Evolutionary conservation across 2,113 vertebrate genomes (phyloP).

Genomic region (Lepus americanus): DNA sequence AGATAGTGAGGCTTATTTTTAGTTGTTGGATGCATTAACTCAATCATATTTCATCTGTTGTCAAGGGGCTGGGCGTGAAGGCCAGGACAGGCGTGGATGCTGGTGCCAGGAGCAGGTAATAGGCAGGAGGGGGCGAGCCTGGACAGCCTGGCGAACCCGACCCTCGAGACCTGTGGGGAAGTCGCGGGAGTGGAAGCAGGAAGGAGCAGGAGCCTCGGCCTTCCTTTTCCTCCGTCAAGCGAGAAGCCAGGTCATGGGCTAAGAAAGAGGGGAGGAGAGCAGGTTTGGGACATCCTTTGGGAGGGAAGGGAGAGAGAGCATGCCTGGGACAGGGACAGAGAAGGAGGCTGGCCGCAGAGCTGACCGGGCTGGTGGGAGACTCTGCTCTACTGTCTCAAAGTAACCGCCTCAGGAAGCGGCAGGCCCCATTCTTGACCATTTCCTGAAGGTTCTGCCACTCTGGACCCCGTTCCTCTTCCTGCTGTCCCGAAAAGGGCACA

Average conservation of each 20-base stretch:
- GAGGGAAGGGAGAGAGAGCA: background rate
- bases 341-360: background rate
- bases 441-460: background rate
- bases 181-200: background rate
- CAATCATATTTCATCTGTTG: background rate
- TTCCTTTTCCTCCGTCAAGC: background rate
- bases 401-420: background rate
- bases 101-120: background rate
- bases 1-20: background rate
- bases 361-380: background rate
- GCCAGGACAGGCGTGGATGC: background rate
- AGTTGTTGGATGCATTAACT: background rate
- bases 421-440: background rate
- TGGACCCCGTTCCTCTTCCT: background rate
- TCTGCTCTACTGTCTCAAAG: background rate
- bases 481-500: background rate
- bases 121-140: accelerated
- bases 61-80: background rate
- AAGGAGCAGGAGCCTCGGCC: background rate
- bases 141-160: background rate
- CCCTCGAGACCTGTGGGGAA: background rate
- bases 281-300: background rate
- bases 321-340: background rate
- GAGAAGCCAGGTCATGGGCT: background rate
- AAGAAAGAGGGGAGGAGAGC: background rate